phyloP scores from a whole-genome alignment of 2,113 vertebrate genomes.

The Myanophis thanlyinensis region DNA sequence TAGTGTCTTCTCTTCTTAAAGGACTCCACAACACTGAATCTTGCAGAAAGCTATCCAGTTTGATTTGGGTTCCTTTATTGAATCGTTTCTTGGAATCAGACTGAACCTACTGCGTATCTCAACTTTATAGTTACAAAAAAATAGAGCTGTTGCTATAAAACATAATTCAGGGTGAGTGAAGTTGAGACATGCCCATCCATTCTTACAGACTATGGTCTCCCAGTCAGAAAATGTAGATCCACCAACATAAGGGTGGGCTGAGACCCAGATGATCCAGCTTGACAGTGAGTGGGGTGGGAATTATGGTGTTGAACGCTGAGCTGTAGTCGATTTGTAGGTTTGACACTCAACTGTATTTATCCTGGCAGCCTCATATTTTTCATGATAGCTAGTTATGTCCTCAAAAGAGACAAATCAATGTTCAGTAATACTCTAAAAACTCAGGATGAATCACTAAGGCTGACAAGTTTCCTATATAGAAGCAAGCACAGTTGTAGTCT shows the following conservation, averaged over 20 bases:
- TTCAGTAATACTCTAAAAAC: neutral
- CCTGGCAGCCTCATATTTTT: neutral
- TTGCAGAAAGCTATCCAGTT: neutral
- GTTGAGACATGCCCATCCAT: too few relatives aligned
- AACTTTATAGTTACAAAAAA: neutral
- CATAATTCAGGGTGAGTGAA: too few relatives aligned
- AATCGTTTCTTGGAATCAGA: neutral
- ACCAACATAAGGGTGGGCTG: too few relatives aligned
- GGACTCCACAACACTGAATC: neutral
- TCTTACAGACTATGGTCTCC: too few relatives aligned
- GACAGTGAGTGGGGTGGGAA: too few relatives aligned
- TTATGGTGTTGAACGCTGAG: too few relatives aligned
- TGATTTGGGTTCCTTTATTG: neutral
- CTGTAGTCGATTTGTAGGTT: too few relatives aligned
- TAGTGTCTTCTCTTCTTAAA: neutral
- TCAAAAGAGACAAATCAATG: neutral
- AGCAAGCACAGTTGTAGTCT: neutral
- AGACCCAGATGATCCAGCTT: too few relatives aligned
- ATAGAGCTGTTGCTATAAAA: neutral
- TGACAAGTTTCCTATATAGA: neutral
- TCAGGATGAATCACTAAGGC: neutral
- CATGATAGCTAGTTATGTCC: neutral
- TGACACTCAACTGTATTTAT: neutral
- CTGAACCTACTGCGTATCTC: neutral
- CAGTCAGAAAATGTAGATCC: too few relatives aligned